Conservation (phyloP, 2,113 vertebrate genomes). For the Lamprologus tigripictilis region DNA sequence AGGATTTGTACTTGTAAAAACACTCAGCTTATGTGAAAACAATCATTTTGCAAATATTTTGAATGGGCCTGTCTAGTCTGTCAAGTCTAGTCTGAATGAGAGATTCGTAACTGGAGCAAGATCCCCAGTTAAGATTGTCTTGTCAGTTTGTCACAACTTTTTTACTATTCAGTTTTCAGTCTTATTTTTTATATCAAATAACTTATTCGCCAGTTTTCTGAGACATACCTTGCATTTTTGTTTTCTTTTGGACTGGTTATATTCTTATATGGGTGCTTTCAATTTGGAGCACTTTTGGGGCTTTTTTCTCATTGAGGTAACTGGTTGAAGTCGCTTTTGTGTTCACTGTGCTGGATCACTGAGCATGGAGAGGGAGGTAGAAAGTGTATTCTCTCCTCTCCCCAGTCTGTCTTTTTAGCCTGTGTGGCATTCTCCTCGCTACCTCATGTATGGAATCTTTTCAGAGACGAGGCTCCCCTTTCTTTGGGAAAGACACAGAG, state of each 20-base stretch:
- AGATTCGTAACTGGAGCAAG: background rate
- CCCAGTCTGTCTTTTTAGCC: constrained; percentile 44
- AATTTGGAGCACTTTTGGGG: background rate
- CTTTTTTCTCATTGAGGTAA: constrained; percentile 9
- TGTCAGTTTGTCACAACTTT: background rate
- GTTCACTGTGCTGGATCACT: constrained; percentile 63
- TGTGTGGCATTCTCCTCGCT: constrained; percentile 48
- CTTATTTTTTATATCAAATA: background rate
- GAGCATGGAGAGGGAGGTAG: constrained; percentile 51
- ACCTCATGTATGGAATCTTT: constrained; percentile 61
- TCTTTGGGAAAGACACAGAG: background rate
- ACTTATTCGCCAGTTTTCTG: background rate
- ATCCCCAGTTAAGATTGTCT: background rate
- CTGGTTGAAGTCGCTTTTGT: constrained; percentile 60
- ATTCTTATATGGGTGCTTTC: background rate
- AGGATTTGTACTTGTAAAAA: background rate
- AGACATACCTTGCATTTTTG: background rate
- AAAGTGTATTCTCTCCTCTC: constrained; percentile 49
- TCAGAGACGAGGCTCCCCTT: constrained; percentile 17
- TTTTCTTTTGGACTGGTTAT: background rate
- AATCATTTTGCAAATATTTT: background rate
- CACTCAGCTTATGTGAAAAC: background rate
- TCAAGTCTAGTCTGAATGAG: background rate
- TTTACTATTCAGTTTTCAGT: background rate
- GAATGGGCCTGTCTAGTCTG: background rate